Percentiles rank a stretch among this genome's conserved stretches.
phyloP scores from a whole-genome alignment of 2,113 vertebrate genomes.

The Sphyrna mokarran region DNA sequence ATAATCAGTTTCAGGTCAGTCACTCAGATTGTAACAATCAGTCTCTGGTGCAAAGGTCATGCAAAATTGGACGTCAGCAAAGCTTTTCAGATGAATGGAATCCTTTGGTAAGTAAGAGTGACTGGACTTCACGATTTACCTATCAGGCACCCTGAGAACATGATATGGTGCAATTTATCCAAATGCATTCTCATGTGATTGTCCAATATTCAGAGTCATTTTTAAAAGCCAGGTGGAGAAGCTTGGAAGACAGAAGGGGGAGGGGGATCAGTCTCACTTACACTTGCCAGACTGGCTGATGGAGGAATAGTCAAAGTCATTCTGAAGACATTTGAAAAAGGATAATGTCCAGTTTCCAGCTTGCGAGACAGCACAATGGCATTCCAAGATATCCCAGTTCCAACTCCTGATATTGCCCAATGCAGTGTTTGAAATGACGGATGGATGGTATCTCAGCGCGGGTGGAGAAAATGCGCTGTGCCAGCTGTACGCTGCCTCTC shows the following conservation, averaged over 20 bases:
- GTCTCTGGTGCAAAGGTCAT: neutral
- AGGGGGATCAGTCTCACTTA: neutral
- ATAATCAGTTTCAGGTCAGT: neutral
- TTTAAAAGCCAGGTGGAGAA: neutral
- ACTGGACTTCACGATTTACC: neutral
- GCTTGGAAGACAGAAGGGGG: neutral
- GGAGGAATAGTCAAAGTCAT: neutral
- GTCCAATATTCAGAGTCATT: neutral
- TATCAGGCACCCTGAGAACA: neutral
- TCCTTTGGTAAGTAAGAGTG: too few relatives aligned
- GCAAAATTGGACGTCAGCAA: neutral
- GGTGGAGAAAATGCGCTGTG: neutral
- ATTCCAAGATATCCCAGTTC: neutral
- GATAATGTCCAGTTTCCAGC: neutral
- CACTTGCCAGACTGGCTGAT: neutral
- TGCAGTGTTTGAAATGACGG: neutral
- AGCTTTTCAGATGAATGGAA: neutral
- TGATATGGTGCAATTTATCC: neutral
- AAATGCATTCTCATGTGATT: neutral
- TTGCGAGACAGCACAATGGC: neutral
- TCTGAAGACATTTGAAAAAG: neutral
- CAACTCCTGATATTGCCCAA: neutral
- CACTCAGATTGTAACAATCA: neutral
- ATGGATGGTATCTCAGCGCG: neutral
- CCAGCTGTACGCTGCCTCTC: neutral